A percentile compares a stretch with the other conserved stretches of the same genome.
These are phyloP conservation scores for Tribolium madens DNA, from an alignment of 1,140 invertebrate genomes.

Conservation along the genomic window DNA sequence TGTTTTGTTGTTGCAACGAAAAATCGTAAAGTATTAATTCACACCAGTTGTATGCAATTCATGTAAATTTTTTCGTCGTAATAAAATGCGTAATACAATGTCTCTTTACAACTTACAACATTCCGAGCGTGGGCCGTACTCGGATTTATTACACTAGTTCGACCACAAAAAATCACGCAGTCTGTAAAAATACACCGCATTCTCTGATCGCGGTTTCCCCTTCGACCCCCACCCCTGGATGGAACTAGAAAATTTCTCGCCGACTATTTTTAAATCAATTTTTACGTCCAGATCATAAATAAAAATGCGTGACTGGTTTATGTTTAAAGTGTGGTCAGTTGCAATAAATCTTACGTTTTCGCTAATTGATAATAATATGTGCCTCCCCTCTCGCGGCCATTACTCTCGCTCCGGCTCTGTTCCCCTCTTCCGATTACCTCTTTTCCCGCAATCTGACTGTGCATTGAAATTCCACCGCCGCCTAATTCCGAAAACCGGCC, in stretches of 20 bases:
- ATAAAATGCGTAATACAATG: not conserved
- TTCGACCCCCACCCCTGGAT: not conserved
- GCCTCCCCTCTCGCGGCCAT: conserved; percentile 4
- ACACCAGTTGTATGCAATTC: too few relatives aligned
- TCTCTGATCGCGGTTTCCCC: not conserved
- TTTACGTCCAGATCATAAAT: conserved; percentile 1
- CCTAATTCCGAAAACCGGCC: not conserved
- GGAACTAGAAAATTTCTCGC: too few relatives aligned
- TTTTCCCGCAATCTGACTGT: conserved; percentile 24
- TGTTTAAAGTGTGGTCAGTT: not conserved
- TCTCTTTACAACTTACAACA: conserved; percentile 10
- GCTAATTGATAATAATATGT: not conserved
- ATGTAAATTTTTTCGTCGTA: conserved; percentile 12
- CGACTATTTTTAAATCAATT: not conserved
- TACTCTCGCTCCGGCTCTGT: not conserved
- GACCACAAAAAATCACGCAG: conserved; percentile 14
- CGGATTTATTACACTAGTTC: conserved; percentile 3
- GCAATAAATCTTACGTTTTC: not conserved
- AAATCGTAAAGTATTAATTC: not conserved
- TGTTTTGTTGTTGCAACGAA: not conserved
- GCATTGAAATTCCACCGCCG: not conserved
- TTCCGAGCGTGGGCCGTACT: conserved; percentile 26
- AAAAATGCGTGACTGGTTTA: not conserved
- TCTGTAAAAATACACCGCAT: conserved; percentile 19
- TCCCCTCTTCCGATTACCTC: not conserved